Conservation (phyloP, 2,797 vertebrate species). For the Nyctibius grandis region DNA sequence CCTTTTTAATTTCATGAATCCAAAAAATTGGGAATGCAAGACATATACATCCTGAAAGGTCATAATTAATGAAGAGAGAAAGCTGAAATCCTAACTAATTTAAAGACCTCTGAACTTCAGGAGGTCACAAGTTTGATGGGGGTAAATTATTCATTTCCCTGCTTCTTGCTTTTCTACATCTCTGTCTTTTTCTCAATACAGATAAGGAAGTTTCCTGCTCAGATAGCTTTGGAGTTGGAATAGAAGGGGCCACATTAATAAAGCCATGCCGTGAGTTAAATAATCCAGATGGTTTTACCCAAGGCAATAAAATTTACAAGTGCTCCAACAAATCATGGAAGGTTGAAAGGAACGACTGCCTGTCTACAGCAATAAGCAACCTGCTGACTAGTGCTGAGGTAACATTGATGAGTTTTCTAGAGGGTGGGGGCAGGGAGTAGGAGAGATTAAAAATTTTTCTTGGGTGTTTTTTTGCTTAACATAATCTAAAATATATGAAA, state of each 20-base stretch:
- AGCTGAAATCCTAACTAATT: not conserved
- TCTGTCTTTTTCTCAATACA: not conserved
- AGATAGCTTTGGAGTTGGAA: conserved; percentile 26
- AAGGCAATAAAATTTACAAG: conserved; percentile 45
- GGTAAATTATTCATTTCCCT: not conserved
- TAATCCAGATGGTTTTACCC: not conserved
- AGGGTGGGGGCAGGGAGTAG: accelerated
- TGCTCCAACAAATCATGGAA: conserved; percentile 51
- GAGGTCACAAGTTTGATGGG: not conserved
- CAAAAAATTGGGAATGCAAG: not conserved
- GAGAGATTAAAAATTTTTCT: not conserved
- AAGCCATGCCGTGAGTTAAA: conserved; percentile 34
- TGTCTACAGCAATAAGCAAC: conserved; percentile 31
- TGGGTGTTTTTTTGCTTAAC: not conserved
- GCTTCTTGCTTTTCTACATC: not conserved
- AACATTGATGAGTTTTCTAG: not conserved
- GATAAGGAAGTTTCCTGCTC: conserved; percentile 44
- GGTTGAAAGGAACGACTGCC: not conserved
- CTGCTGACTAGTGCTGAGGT: conserved; percentile 66
- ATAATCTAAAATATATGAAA: not conserved
- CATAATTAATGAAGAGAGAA: not conserved
- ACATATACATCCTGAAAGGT: not conserved
- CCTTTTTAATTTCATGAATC: not conserved
- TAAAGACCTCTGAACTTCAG: not conserved
- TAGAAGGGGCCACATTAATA: not conserved